A percentile compares a stretch with the other conserved stretches of the same genome.
Conservation (phyloP, 2,797 vertebrate species). For the Ctenosaura bakeri region DNA sequence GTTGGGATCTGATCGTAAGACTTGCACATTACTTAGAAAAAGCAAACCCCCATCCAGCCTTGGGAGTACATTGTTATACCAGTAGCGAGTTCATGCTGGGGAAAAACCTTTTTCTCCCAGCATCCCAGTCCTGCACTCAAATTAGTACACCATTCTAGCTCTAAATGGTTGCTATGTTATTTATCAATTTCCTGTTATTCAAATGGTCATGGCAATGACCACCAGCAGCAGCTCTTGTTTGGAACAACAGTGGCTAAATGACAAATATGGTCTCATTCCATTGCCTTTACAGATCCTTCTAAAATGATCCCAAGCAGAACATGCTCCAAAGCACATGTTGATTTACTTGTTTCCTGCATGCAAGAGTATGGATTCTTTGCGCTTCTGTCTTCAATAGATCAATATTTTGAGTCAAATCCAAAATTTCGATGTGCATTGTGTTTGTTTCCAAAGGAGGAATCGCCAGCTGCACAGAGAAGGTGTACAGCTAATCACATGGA, state of each 20-base stretch:
- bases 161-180: neutral
- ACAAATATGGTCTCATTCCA: neutral
- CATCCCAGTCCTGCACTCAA: no score
- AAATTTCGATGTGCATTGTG: fast-evolving
- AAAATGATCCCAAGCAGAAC: constrained; percentile 10
- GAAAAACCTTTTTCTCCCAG: no score
- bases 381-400: neutral
- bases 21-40: no score
- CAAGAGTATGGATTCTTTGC: neutral
- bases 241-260: constrained; percentile 12
- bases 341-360: neutral
- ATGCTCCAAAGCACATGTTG: neutral
- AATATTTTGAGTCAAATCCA: neutral
- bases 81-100: no score
- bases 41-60: no score
- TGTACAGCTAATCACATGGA: neutral
- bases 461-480: neutral
- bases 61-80: no score
- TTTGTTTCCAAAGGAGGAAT: constrained; percentile 38
- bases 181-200: neutral
- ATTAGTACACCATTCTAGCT: no score
- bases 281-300: constrained; percentile 35
- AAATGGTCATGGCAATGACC: neutral
- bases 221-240: constrained; percentile 14
- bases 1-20: no score